Conservation (phyloP, 2,113 vertebrate species). For the Papio anubis region DNA sequence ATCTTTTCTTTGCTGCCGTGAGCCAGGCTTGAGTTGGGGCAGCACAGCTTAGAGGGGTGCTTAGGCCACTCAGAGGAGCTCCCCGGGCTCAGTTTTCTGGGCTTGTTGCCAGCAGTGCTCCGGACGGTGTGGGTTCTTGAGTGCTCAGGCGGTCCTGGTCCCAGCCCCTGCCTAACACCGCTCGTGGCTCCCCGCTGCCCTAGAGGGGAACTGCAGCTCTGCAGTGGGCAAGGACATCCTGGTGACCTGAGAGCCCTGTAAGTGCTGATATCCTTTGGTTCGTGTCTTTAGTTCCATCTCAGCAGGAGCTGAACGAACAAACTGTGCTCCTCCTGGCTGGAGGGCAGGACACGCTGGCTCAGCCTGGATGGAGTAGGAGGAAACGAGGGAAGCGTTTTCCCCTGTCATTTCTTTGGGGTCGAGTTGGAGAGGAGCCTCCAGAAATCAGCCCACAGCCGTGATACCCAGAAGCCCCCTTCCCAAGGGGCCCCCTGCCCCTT, state of each 20-base stretch:
- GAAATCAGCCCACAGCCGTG: background rate
- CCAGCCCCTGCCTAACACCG: background rate
- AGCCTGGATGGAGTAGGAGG: background rate
- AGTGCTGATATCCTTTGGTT: background rate
- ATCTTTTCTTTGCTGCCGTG: accelerated
- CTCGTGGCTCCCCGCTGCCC: background rate
- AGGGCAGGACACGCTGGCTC: background rate
- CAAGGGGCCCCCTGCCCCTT: too few species aligned
- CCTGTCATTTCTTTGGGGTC: too few species aligned
- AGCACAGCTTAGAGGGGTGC: background rate
- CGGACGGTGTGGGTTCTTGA: background rate
- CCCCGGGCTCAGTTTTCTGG: background rate
- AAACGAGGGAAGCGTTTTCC: too few species aligned
- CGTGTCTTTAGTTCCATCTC: background rate
- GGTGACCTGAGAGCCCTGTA: background rate
- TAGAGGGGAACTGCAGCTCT: background rate
- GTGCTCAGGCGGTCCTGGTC: accelerated
- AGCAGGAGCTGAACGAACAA: background rate
- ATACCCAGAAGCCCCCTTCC: background rate
- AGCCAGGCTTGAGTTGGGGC: background rate
- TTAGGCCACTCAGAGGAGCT: accelerated
- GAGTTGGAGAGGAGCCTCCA: too few species aligned
- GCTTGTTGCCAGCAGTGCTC: background rate
- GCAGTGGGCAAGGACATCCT: accelerated
- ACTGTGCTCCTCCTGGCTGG: too few species aligned